Base-by-base conservation (phyloP, 2,113 vertebrate genomes). In the Crotophaga sulcirostris region DNA sequence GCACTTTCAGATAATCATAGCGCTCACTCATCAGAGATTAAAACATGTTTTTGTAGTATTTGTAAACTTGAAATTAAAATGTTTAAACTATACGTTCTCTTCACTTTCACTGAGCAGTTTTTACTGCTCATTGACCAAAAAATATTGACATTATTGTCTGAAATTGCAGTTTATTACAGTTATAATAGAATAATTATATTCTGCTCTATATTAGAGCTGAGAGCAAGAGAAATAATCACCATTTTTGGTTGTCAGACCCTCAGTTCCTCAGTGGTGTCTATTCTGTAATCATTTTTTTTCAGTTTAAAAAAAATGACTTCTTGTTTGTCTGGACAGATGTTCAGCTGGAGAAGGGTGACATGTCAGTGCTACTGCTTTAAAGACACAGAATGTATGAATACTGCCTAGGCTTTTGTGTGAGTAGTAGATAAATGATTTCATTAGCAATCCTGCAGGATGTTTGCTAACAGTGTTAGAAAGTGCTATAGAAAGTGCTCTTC, bases 91-190 rank as follows among this genome's bases (percentile, higher is more conserved):
- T 78, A 52, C 38, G 56, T 88, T 82, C 62, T 85, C 25, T 90
- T 81, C 26, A 68, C 47, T 63, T 94, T 84, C 64, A 92, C 56
- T 88, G 55, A 83, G 16, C 67, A 25, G 26, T 72, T 90, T 89
- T 91, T 84, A 56, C 11, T 94, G 42, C 56, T 95, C 70, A 80
- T 94, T 95, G 89, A 96, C 81, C 74, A 85, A 90, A 95, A 95
- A 82, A 96, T 81, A 96, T 66, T 93, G 36, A 81, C 20, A 7
- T 21, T 90, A 40, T 63, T 85, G 70, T 94, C 73, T 93, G 60
- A 89, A 96, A 94, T 93, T 95, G 58, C 51, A 95, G 85, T 94
- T 95, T 84, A 85, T 74, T 93, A 38, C 77, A 89, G 77, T 92
- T 89, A 66, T 86, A 91, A 76, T 74, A 75, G 59, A 92, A 83